Base-by-base conservation (phyloP, 1,140 invertebrate genomes). In the Magallana ariakensis region DNA sequence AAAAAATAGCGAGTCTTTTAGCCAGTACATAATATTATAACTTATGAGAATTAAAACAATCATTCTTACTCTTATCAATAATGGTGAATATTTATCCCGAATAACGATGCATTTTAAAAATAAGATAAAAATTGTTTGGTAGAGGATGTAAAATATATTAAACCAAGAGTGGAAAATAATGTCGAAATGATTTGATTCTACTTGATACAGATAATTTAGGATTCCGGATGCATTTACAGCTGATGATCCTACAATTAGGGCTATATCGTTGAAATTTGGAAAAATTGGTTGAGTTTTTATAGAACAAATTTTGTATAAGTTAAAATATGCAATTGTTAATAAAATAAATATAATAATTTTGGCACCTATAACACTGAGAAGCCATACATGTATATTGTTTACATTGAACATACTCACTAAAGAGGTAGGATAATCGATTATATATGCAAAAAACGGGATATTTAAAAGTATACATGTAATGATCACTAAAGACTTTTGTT, bases 141-240 rank as follows among this genome's bases (percentile, higher is more conserved):
- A 75, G 6, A 75, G 4, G 13, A 75, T 33, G 33, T 75, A 75
- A 1, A 75, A 13, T 1, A 46, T 3, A 75, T 75, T 75, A 26
- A 75, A 75, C 66, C 66, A 75, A 33, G 66, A 26, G 22, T 75
- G 66, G 66, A 75, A 75, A 33, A 26, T 46, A 26, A 26, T 75
- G 0, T 11, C 4, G 22, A 75, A 75, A 33, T 19, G 22, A 4
- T 33, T 0, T 3, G 10, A 13, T 5, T 75, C 8, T 9, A 2
- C 10, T 33, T 75, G 66, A 75, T 26, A 22, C 9, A 75, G 66
- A 26, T 26, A 75, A 33, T 75, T 75, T 13, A 75, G 22, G 11
- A 75, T 5, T 11, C 66, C 66, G 3, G 19, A 33, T 9, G 66
- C 66, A 75, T 9, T 75, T 33, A 75, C 66, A 46, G 66, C 66